phyloP scores from a whole-genome alignment of 1,140 invertebrate species.

The Drosophila parvula region DNA sequence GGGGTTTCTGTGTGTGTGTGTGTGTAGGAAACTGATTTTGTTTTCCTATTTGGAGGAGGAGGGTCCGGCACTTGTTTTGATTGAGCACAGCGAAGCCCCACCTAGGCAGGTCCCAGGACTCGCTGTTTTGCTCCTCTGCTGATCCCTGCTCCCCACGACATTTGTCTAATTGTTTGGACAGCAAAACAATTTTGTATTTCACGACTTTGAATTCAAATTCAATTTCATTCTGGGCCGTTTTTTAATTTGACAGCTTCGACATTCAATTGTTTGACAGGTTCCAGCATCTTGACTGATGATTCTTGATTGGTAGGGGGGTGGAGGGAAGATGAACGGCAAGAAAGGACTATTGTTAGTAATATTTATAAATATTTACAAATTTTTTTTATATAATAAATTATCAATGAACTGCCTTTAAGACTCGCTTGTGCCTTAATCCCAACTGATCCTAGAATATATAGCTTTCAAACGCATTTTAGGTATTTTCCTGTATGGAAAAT shows the following conservation, averaged over 20 bases:
- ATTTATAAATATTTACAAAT: no score
- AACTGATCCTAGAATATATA: no score
- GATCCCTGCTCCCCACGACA: background rate
- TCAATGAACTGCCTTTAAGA: no score
- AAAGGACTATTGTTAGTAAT: background rate
- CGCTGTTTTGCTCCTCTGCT: background rate
- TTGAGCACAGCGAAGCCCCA: slow-evolving; percentile 1
- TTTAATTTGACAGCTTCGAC: slow-evolving; percentile 65
- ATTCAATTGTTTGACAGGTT: slow-evolving; percentile 61
- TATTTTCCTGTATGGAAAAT: background rate
- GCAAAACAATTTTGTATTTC: slow-evolving; percentile 52
- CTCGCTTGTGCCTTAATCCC: no score
- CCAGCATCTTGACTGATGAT: slow-evolving; percentile 1
- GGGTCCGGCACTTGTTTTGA: slow-evolving; percentile 13
- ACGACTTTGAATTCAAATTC: slow-evolving; percentile 27
- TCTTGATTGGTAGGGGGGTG: background rate
- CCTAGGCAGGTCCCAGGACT: background rate
- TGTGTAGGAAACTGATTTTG: slow-evolving; percentile 16
- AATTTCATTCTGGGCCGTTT: slow-evolving; percentile 16
- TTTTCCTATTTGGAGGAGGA: slow-evolving; percentile 1
- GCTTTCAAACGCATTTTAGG: no score
- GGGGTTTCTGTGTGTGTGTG: no score
- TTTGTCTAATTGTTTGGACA: slow-evolving; percentile 56
- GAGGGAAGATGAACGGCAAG: background rate
- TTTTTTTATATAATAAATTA: no score